These are phyloP conservation scores for Puma concolor DNA, from an alignment of 2,113 vertebrate species.

Conservation along the genomic window DNA sequence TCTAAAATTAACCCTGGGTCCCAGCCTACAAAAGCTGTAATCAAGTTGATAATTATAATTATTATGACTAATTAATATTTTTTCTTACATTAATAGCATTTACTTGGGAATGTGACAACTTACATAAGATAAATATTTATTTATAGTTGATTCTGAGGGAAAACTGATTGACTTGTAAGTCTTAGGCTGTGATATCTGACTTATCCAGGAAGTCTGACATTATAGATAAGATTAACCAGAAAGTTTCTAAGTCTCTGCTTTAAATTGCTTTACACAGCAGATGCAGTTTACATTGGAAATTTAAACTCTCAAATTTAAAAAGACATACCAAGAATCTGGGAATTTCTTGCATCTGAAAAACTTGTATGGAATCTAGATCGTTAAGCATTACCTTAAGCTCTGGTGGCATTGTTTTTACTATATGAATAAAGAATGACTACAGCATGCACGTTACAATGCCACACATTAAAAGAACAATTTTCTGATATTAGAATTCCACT, in stretches of 20 bases:
- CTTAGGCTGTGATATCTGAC: background rate
- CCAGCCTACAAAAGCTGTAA: background rate
- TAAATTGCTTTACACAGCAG: background rate
- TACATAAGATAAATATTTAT: background rate
- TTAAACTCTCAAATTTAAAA: background rate
- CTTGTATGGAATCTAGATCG: background rate
- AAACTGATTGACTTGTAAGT: background rate
- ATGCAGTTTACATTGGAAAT: background rate
- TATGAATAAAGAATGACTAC: background rate
- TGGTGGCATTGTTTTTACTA: background rate
- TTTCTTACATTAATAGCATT: background rate
- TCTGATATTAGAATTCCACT: background rate
- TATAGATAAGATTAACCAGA: background rate
- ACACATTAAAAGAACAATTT: background rate
- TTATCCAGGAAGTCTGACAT: background rate
- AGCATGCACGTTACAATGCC: background rate
- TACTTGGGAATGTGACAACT: background rate
- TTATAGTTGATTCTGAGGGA: background rate
- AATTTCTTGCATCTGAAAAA: background rate
- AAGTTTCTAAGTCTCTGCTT: background rate
- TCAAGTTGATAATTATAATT: background rate
- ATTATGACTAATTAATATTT: conserved; percentile 3
- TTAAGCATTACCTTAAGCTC: background rate
- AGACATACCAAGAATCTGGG: background rate
- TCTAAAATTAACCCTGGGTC: background rate